These are phyloP conservation scores for Camelus bactrianus DNA, from an alignment of 2,113 vertebrate species.

Conservation along the genomic window DNA sequence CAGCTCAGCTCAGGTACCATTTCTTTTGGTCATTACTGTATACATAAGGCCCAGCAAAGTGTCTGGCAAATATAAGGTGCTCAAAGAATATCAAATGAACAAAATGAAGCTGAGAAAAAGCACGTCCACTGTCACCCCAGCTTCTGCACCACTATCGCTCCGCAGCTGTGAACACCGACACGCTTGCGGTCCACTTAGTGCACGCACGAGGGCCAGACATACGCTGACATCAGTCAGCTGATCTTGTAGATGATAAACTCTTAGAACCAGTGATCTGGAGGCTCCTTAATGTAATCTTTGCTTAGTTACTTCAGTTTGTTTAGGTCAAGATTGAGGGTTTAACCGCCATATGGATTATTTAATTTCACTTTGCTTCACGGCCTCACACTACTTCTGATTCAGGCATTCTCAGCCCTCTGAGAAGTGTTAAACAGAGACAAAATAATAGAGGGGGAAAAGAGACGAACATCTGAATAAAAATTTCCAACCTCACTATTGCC, in stretches of 20 bases:
- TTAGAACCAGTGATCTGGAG: neutral
- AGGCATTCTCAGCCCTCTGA: neutral
- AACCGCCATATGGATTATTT: slow-evolving; percentile 15
- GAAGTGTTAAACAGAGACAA: slow-evolving; percentile 46
- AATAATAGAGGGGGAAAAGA: neutral
- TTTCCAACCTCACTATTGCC: slow-evolving; percentile 54
- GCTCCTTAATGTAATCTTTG: slow-evolving; percentile 35
- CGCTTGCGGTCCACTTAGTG: neutral
- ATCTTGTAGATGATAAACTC: slow-evolving; percentile 32
- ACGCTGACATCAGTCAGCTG: neutral
- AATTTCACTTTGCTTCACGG: slow-evolving; percentile 6
- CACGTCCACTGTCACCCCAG: neutral
- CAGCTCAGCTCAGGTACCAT: neutral
- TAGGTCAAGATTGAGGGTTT: slow-evolving; percentile 34
- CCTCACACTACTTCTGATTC: neutral
- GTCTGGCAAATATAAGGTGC: neutral
- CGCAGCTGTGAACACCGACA: neutral
- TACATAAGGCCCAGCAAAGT: neutral
- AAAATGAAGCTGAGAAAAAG: neutral
- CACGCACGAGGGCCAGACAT: neutral
- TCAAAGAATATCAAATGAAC: neutral
- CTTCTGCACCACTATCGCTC: neutral
- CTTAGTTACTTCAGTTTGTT: slow-evolving; percentile 41
- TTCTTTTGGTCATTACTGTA: neutral
- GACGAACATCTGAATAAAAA: slow-evolving; percentile 61